A percentile compares a stretch with the other conserved stretches of the same genome.
Evolutionary conservation across 1,140 invertebrate species (phyloP).

Genomic region (Yoshiicerus persimilis): DNA sequence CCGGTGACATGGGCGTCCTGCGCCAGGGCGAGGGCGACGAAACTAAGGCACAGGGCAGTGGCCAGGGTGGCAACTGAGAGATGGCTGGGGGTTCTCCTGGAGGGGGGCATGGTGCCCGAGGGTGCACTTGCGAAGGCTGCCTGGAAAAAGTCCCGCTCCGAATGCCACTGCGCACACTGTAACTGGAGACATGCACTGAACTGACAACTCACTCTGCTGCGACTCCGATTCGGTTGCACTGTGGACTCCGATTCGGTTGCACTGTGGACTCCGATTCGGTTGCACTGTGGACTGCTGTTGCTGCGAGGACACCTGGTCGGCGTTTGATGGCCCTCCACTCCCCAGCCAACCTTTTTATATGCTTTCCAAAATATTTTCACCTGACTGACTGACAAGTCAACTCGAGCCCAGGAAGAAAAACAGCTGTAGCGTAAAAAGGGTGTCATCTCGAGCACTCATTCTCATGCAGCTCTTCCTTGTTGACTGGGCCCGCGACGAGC

Average conservation of each 20-base stretch:
- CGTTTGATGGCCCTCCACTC: not conserved
- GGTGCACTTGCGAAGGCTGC: not conserved
- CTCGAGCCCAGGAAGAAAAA: constrained; percentile 38
- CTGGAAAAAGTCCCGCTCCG: not conserved
- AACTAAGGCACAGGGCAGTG: constrained; percentile 16
- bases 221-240: not conserved
- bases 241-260: not conserved
- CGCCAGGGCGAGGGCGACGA: not conserved
- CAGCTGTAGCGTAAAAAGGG: constrained; percentile 47
- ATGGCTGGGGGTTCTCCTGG: not conserved
- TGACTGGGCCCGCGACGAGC: not conserved
- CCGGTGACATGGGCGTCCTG: not conserved
- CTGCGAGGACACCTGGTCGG: not conserved
- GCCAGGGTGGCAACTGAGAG: not conserved
- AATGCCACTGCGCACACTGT: not conserved
- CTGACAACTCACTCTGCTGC: not conserved
- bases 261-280: not conserved
- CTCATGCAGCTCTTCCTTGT: constrained; percentile 25
- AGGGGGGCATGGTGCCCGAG: constrained; percentile 2
- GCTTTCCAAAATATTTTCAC: constrained; percentile 31
- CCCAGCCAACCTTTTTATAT: constrained; percentile 37
- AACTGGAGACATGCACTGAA: not conserved
- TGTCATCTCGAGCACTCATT: constrained; percentile 37
- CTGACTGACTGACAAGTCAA: not conserved
- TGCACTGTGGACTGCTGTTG: not conserved